These are phyloP conservation scores for Mycetomoellerius zeteki DNA, from an alignment of 1,140 invertebrate species.

Conservation along the genomic window DNA sequence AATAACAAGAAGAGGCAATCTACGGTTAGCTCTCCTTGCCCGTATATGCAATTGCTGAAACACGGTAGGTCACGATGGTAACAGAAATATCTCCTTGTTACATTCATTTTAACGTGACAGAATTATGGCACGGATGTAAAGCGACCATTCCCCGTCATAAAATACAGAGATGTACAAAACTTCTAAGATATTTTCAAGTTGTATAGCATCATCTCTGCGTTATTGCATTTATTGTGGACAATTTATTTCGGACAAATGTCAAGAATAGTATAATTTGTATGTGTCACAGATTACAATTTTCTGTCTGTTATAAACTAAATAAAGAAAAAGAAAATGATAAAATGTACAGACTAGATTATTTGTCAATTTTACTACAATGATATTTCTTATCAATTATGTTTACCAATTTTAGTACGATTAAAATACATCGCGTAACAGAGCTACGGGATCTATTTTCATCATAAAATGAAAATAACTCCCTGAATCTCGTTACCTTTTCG, in stretches of 20 bases:
- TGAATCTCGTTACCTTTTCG: background rate
- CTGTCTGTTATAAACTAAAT: background rate
- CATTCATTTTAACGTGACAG: conserved; percentile 56
- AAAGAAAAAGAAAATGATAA: background rate
- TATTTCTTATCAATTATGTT: background rate
- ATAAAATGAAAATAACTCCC: background rate
- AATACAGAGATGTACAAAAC: conserved; percentile 44
- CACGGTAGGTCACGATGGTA: conserved; percentile 21
- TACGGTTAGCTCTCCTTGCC: background rate
- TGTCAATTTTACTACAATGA: background rate
- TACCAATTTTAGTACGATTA: background rate
- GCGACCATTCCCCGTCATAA: conserved; percentile 40
- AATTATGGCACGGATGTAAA: conserved; percentile 47
- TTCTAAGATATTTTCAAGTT: conserved; percentile 49
- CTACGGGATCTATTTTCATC: background rate
- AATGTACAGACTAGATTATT: background rate
- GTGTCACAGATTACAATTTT: background rate
- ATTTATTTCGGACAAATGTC: conserved; percentile 30
- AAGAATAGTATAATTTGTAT: conserved; percentile 2
- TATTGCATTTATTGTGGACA: conserved; percentile 21
- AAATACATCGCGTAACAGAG: background rate
- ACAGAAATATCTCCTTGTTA: conserved; percentile 44
- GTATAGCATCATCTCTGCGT: conserved; percentile 29
- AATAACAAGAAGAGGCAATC: conserved; percentile 1
- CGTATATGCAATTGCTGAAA: conserved; percentile 34